Conservation (phyloP, 2,797 vertebrate species). For the Tapirus indicus region DNA sequence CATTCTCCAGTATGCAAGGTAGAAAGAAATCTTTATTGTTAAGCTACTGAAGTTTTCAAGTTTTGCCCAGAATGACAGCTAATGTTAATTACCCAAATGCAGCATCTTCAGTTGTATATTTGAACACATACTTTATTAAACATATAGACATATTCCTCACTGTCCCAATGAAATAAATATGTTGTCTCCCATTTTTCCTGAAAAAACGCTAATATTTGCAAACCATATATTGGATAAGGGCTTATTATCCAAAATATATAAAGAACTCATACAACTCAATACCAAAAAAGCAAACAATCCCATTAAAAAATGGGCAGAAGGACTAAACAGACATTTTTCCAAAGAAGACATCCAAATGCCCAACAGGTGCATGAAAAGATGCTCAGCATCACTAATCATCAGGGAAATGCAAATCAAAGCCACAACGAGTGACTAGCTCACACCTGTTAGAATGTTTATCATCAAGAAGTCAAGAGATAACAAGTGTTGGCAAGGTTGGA, state of each 20-base stretch:
- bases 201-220: not conserved
- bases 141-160: not conserved
- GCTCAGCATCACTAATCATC: not conserved
- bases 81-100: not conserved
- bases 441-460: not conserved
- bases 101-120: not conserved
- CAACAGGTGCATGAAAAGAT: not conserved
- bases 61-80: not conserved
- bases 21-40: conserved; percentile 17
- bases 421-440: not conserved
- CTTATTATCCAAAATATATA: not conserved
- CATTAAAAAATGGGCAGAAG: not conserved
- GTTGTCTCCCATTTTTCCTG: not conserved
- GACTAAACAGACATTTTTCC: not conserved
- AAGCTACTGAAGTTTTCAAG: not conserved
- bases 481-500: not conserved
- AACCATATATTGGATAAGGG: not conserved
- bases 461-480: not conserved
- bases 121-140: not conserved
- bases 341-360: not conserved
- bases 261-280: not conserved
- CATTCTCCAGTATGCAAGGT: not conserved
- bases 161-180: not conserved
- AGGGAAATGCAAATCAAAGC: not conserved
- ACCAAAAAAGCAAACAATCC: not conserved